phyloP scores from a whole-genome alignment of 2,113 vertebrate genomes.

The Opisthocomus hoazin region DNA sequence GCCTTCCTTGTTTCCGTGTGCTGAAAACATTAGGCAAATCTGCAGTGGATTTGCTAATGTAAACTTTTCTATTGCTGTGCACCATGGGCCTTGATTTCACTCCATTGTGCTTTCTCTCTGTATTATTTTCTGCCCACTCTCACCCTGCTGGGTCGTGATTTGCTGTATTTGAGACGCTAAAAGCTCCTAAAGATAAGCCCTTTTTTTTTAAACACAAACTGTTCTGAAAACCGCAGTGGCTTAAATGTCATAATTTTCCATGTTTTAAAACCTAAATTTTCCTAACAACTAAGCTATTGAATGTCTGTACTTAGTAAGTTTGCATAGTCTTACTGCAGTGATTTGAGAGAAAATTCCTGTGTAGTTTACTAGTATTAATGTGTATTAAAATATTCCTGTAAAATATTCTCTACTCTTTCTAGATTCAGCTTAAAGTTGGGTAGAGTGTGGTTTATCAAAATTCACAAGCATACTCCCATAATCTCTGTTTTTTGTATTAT shows the following conservation, averaged over 20 bases:
- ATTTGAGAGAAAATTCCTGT: background rate
- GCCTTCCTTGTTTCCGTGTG: background rate
- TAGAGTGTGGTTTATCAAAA: background rate
- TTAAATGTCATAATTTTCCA: background rate
- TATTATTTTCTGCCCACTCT: constrained; percentile 12
- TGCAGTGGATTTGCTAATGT: constrained; percentile 26
- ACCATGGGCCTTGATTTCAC: background rate
- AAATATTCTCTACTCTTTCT: background rate
- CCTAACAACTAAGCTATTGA: background rate
- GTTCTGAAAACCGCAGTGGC: background rate
- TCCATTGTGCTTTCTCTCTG: background rate
- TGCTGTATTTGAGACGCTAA: constrained; percentile 22
- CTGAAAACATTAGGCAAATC: constrained; percentile 13
- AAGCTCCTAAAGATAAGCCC: background rate
- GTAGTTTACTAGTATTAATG: background rate
- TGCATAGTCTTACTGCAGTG: background rate
- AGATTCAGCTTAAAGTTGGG: background rate
- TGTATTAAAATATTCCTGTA: background rate
- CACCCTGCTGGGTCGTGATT: constrained; percentile 20
- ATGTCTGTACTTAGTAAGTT: background rate
- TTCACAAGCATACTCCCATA: background rate
- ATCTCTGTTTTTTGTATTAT: background rate
- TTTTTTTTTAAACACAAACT: background rate
- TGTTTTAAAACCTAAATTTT: background rate
- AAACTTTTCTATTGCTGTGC: constrained; percentile 17